A percentile compares a stretch with the other conserved stretches of the same genome.
Conservation (phyloP, 2,888 invertebrate genomes). For the Peribatodes rhomboidaria region DNA sequence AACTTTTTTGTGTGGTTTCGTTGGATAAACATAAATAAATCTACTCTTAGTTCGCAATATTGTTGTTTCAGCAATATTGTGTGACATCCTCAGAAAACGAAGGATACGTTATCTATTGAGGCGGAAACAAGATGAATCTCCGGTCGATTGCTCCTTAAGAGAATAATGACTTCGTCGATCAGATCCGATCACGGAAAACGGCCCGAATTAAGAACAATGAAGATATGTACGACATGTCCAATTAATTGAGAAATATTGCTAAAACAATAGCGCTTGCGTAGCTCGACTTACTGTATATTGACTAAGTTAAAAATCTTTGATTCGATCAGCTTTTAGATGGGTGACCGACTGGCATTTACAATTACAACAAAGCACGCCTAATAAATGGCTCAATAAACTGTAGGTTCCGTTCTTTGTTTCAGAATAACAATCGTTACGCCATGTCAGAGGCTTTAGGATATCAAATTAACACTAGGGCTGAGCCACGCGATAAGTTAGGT, state of each 20-base stretch:
- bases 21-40: not conserved
- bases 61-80: constrained; percentile 20
- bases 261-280: not conserved
- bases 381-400: too few species aligned
- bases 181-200: constrained; percentile 20
- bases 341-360: too few species aligned
- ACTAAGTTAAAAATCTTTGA: not conserved
- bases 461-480: not conserved
- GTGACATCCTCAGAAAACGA: constrained; percentile 22
- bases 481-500: not conserved
- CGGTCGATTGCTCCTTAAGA: constrained; percentile 32
- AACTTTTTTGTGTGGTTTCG: not conserved
- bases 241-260: constrained; percentile 38
- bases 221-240: constrained; percentile 20
- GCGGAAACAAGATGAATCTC: constrained; percentile 32
- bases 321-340: too few species aligned
- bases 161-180: constrained; percentile 28
- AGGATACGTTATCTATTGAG: constrained; percentile 25
- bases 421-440: too few species aligned
- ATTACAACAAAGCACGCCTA: too few species aligned
- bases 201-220: constrained; percentile 23
- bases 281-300: not conserved
- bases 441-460: too few species aligned
- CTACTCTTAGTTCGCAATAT: constrained; percentile 2
- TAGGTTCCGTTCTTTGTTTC: too few species aligned